phyloP scores from a whole-genome alignment of 2,797 vertebrate genomes.

The Paratrypauchen microcephalus region DNA sequence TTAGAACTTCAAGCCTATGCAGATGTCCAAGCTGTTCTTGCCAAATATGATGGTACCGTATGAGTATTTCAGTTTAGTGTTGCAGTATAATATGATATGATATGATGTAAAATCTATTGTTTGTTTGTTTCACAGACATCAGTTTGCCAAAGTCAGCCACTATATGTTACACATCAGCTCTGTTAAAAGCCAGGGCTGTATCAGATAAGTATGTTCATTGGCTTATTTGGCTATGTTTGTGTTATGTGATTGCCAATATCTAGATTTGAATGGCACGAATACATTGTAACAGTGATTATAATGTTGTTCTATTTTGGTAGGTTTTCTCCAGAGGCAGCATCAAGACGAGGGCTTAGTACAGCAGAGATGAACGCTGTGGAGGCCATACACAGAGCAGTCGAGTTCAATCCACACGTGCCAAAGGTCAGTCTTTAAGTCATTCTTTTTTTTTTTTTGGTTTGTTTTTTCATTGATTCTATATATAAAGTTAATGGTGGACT shows the following conservation, averaged over 20 bases:
- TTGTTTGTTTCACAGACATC: constrained; percentile 81
- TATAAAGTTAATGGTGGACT: not conserved
- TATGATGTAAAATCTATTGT: not conserved
- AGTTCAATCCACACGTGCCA: constrained; percentile 99
- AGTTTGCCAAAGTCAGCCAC: constrained; percentile 99
- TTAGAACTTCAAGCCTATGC: constrained; percentile 97
- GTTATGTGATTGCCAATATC: not conserved
- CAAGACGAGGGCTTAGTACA: constrained; percentile 94
- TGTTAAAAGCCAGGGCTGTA: constrained; percentile 96
- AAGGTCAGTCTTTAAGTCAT: constrained; percentile 80
- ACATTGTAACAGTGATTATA: not conserved
- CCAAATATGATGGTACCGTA: constrained; percentile 97
- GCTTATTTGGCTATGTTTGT: not conserved
- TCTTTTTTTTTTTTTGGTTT: not conserved
- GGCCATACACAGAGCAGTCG: constrained; percentile 99
- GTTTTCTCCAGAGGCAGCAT: constrained; percentile 97
- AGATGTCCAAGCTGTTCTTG: constrained; percentile 96
- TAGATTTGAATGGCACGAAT: not conserved
- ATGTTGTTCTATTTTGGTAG: constrained; percentile 64
- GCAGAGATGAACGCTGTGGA: constrained; percentile 99
- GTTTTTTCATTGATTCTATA: not conserved
- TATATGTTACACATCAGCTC: constrained; percentile 98
- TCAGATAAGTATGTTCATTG: constrained; percentile 91
- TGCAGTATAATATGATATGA: too few species aligned
- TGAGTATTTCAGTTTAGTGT: not conserved